These are phyloP conservation scores for Vidua chalybeata DNA, from an alignment of 2,113 vertebrate genomes.

Conservation along the genomic window DNA sequence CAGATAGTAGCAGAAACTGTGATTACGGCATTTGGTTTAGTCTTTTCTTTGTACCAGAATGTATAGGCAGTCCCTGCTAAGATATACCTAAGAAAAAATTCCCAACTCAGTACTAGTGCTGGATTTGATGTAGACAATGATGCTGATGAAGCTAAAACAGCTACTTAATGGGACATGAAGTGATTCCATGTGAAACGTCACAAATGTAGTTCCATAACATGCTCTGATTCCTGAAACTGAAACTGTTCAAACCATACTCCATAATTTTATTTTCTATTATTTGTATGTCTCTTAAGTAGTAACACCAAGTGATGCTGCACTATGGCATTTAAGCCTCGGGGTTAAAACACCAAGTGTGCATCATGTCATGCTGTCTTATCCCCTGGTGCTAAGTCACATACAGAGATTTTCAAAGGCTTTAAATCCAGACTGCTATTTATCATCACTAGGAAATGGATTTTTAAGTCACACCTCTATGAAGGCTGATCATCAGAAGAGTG, in stretches of 20 bases:
- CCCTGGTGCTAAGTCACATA: neutral
- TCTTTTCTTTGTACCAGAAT: neutral
- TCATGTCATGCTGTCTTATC: neutral
- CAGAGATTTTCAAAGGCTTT: neutral
- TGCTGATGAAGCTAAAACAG: slow-evolving; percentile 7
- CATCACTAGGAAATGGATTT: neutral
- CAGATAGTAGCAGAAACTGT: neutral
- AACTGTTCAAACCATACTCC: neutral
- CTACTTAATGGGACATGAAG: neutral
- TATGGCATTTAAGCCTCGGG: neutral
- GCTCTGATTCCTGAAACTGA: neutral
- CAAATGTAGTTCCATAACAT: neutral
- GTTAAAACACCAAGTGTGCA: neutral
- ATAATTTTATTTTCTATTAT: neutral
- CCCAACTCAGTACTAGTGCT: neutral
- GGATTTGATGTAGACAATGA: neutral
- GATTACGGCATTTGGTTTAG: neutral
- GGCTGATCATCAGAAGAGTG: neutral
- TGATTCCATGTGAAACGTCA: neutral
- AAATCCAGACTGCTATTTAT: neutral
- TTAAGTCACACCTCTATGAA: neutral
- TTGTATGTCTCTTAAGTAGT: neutral
- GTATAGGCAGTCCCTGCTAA: neutral
- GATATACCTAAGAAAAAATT: neutral
- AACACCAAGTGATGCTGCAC: neutral